Percentiles rank a stretch among this genome's conserved stretches.
Conservation (phyloP, 1,140 invertebrate genomes). For the Diprion similis region DNA sequence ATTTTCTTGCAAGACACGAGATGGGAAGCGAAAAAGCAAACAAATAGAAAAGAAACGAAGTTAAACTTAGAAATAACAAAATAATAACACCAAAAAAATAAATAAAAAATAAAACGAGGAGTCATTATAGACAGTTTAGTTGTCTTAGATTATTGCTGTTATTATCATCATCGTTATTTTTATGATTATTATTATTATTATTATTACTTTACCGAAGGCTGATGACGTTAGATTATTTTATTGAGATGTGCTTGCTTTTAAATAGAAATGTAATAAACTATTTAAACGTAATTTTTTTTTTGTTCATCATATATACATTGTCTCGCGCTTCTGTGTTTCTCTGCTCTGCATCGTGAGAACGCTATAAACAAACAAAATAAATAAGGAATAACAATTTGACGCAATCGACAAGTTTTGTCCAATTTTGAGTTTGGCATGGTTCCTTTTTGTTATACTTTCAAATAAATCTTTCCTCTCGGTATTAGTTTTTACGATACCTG, state of each 20-base stretch:
- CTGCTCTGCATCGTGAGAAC: constrained; percentile 5
- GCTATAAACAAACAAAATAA: constrained; percentile 8
- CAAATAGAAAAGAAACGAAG: no score
- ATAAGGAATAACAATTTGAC: background rate
- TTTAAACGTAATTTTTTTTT: constrained; percentile 19
- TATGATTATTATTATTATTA: constrained; percentile 22
- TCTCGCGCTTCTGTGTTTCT: constrained; percentile 11
- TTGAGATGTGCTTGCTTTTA: constrained; percentile 28
- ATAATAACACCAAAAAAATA: background rate
- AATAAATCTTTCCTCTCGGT: no score
- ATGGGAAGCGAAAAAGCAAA: no score
- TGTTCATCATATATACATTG: constrained; percentile 8
- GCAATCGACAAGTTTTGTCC: no score
- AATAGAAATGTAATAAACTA: constrained; percentile 16
- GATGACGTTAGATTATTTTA: constrained; percentile 20
- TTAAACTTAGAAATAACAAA: background rate
- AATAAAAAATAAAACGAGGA: background rate
- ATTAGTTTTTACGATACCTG: no score
- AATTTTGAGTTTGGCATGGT: no score
- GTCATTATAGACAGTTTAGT: background rate
- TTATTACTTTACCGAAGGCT: constrained; percentile 20
- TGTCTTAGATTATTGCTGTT: background rate
- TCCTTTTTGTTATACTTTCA: no score
- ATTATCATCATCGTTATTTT: background rate
- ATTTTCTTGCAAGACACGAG: no score